Evolutionary conservation across 2,113 vertebrate species (phyloP), one percentile per base, ranked within the genome.

Genomic region (Microtus richardsoni): DNA sequence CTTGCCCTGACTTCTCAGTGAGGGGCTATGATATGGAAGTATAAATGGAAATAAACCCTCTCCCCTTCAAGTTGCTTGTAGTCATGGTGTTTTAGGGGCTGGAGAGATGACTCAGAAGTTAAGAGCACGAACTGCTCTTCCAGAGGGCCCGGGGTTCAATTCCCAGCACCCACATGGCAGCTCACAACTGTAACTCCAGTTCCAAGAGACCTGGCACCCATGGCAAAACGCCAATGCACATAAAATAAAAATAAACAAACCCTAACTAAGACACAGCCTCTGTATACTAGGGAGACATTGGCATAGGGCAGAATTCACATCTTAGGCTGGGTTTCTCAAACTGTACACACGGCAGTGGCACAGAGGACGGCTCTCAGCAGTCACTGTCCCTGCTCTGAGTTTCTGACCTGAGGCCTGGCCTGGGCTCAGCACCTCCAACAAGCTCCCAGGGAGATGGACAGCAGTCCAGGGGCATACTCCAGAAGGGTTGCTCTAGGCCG

Each of bases 331-430:
- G 49, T 41, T 12, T 49, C 70, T 52, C n/a, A 14, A 14, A 1
- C 4, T 0, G 1, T 14, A 3, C 1, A 6, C 0, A 21, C 2
- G 0, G 0, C 10, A 2, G 26, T 2, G 17, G 3, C 47, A 26
- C 80, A 5, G 33, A 71, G 91, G 71, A 26, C 24, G 10, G 10
- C 0, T 21, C 14, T 62, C 13, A 14, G 4, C 3, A 16, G 0
- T 0, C 0, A 2, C 85, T 17, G 66, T 62, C 41, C 4, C 28
- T 47, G 11, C 7, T 33, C 21, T 47, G 3, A 14, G 68, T 10
- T 14, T 62, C 24, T 3, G 47, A 52, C 19, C 11, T 7, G 12
- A 10, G 64, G 44, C 5, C 62, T 11, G 36, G 47, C 16, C 0
- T 3, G 36, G 49, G 44, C 24, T 2, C 3, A 24, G 60, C 22